Evolutionary conservation across 2,797 vertebrate species (phyloP), one percentile per base, ranked within the genome.

Genomic region (Pseudochirops corinnae): DNA sequence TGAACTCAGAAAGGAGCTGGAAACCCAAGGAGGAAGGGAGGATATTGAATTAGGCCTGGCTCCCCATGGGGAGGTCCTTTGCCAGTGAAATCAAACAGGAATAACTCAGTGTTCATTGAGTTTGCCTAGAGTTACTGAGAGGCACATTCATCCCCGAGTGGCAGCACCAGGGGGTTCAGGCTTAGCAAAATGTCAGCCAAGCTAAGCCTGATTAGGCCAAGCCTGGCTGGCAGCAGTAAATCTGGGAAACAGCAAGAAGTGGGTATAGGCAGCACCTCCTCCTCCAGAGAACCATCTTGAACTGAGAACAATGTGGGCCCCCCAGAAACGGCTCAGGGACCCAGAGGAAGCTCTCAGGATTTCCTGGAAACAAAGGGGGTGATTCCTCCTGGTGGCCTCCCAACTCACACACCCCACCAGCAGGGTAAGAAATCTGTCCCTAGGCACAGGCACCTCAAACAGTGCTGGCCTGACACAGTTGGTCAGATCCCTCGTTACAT

Each of bases 1-100:
- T 33, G 67, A 94, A 18, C 97, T 97, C 97, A 94, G 96, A 98
- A 97, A 98, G 96, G 90, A 97, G 95, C 94, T 93, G 95, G 97
- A 97, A 98, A 95, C n/a, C n/a, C 92, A 92, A 58, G 74, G 91
- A 92, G 96, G 96, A 13, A 52, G 93, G 74, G 53, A 93, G 94
- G 94, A 91, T 93, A 67, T 67, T 96, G 96, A 91, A 26, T 98
- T 96, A 95, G 93, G 94, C 97, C 90, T 91, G 3, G 94, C 92
- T 97, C 96, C 67, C 90, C 74, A n/a, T 92, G 0, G 0, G 95
- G 60, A 50, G 58, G 92, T 90, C 92, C 93, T 94, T 60, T 93
- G 93, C 96, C 94, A 50, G 93, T 21, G 91, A 98, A 95, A 97
- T 90, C 87, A 93, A 96, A 93, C 58, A 96, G 97, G 92, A 91